phyloP scores from a whole-genome alignment of 2,113 vertebrate genomes.

The Redunca redunca region DNA sequence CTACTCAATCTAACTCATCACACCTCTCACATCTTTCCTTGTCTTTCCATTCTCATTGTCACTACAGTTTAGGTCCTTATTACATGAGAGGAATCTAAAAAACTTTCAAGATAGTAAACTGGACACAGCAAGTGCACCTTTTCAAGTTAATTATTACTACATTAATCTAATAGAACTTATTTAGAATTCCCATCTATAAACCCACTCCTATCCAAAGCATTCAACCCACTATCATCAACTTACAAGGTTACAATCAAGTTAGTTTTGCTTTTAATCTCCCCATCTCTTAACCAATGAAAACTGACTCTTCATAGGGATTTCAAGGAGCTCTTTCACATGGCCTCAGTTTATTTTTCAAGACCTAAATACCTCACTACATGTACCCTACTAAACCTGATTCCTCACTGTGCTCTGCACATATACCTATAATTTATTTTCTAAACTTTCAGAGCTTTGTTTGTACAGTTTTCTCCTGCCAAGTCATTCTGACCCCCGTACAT shows the following conservation, averaged over 20 bases:
- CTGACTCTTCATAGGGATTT: neutral
- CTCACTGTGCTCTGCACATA: neutral
- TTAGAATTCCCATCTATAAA: neutral
- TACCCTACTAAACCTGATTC: neutral
- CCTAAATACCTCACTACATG: neutral
- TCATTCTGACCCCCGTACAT: neutral
- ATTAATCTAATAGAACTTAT: neutral
- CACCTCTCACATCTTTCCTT: neutral
- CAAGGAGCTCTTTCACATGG: neutral
- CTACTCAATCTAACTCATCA: neutral
- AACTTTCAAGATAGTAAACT: neutral
- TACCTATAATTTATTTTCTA: neutral
- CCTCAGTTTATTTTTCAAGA: neutral
- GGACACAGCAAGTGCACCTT: neutral
- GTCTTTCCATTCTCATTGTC: neutral
- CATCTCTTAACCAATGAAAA: slow-evolving; percentile 11
- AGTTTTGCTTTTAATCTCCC: neutral
- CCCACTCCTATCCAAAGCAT: neutral
- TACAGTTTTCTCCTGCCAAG: neutral
- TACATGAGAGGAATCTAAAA: neutral
- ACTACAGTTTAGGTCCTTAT: neutral
- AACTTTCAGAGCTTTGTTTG: neutral
- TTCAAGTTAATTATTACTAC: neutral
- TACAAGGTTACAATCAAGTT: neutral
- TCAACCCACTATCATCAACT: neutral